Base-by-base conservation (phyloP, 2,888 invertebrate species). In the Dolomedes plantarius region DNA sequence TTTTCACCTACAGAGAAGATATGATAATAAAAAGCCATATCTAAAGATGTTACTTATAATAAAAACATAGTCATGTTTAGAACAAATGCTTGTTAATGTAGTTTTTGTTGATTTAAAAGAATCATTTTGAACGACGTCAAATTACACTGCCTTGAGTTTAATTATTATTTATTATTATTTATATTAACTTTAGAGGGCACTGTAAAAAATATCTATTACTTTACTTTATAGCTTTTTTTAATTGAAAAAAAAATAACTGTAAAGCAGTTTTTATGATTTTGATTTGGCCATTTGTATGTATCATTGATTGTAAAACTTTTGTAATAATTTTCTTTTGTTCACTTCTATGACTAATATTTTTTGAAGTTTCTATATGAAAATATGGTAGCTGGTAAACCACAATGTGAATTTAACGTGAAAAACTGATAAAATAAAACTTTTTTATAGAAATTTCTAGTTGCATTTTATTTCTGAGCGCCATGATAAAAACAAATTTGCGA, bases 1-100 rank as follows among this genome's bases (percentile, higher is more conserved):
- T 41, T 79, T 71, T 72, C 62, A 27, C 13, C 32, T 31, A 65
- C 41, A 39, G 27, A 79, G 71, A 72, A 39, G 41, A 46, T 41
- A 27, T 41, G 19, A 36, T 1, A 11, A 16, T 71, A 16, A 23
- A 64, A 46, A 65, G 39, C 29, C 72, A 72, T 79, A 72, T 79
- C 79, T 65, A 29, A 64, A n/a, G 46, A 31, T 29, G 19, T 65
- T 65, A 41, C 64, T 79, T 27, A 31, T 41, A 6, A 41, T 65
- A 16, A 56, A 32, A 56, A 56, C 19, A 23, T 16, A 56, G n/a
- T n/a, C 36, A 36, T 50, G 16, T 19, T 41, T 50, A 50, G 28
- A 75, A 19, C n/a, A 65, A 64, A 75, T 64, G 28, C 56, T 11
- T 28, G 62, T 74, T 31, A n/a, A 16, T n/a, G n/a, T 6, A 62